Conservation (phyloP, 1,140 invertebrate genomes). For the Acyrthosiphon pisum region DNA sequence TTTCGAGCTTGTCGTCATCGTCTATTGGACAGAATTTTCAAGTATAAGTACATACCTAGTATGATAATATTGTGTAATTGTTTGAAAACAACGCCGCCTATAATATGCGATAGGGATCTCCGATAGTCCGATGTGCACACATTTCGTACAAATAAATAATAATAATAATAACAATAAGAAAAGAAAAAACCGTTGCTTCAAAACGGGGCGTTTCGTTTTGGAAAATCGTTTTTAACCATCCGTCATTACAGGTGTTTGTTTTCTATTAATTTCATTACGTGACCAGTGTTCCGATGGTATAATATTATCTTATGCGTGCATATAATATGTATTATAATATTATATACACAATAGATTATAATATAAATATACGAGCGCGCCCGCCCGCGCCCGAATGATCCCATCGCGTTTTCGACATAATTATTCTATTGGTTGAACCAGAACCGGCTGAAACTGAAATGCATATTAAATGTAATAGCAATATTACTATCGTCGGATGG, state of each 20-base stretch:
- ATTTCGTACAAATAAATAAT: constrained; percentile 25
- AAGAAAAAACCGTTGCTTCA: not conserved
- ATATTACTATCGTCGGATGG: not conserved
- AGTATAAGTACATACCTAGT: not conserved
- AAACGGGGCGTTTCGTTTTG: constrained; percentile 30
- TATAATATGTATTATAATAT: not conserved
- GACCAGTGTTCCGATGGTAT: constrained; percentile 28
- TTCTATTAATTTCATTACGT: constrained; percentile 56
- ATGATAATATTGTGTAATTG: not conserved
- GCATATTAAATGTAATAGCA: not conserved
- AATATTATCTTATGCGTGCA: not conserved
- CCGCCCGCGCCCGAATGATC: constrained; percentile 13
- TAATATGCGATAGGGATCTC: not conserved
- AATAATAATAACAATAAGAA: not conserved
- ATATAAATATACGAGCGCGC: not conserved
- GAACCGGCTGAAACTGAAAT: constrained; percentile 9
- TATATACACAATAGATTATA: not conserved
- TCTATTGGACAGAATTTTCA: not conserved
- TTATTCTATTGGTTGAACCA: constrained; percentile 23
- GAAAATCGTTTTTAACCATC: constrained; percentile 55
- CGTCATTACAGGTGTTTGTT: constrained; percentile 54
- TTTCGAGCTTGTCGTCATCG: not conserved
- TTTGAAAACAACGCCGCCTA: not conserved
- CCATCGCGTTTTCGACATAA: constrained; percentile 36
- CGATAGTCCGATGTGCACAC: not conserved